Evolutionary conservation across 2,797 vertebrate genomes (phyloP).

Genomic region (Moxostoma hubbsi): DNA sequence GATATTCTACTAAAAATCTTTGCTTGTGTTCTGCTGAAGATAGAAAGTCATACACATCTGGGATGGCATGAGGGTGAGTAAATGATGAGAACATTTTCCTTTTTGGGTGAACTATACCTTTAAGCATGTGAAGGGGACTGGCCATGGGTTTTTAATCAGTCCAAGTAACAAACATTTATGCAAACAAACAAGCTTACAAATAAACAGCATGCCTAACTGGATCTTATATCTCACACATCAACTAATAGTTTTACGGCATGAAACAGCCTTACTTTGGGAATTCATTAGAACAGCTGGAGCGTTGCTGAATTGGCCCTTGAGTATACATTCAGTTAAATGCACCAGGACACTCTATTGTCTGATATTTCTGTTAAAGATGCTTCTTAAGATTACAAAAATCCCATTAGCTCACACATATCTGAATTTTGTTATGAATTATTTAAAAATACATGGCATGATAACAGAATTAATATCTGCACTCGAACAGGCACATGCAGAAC

Average conservation of each 20-base stretch:
- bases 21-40: no score
- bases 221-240: constrained; percentile 14
- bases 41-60: no score
- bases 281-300: constrained; percentile 19
- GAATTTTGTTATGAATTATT: no score
- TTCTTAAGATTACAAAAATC: constrained; percentile 31
- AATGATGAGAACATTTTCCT: no score
- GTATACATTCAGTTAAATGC: constrained; percentile 38
- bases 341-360: constrained; percentile 31
- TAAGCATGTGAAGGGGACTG: neutral
- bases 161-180: neutral
- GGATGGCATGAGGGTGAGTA: no score
- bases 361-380: constrained; percentile 34
- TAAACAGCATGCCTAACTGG: constrained; percentile 4
- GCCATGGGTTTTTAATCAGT: neutral
- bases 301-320: constrained; percentile 12
- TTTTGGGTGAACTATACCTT: no score
- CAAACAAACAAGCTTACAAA: neutral
- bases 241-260: constrained; percentile 9
- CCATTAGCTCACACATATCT: constrained; percentile 25
- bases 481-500: no score
- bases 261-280: constrained; percentile 2
- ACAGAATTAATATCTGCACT: no score
- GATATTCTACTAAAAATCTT: no score
- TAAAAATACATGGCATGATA: no score